phyloP scores from a whole-genome alignment of 2,113 vertebrate genomes.

The Regulus satrapa region DNA sequence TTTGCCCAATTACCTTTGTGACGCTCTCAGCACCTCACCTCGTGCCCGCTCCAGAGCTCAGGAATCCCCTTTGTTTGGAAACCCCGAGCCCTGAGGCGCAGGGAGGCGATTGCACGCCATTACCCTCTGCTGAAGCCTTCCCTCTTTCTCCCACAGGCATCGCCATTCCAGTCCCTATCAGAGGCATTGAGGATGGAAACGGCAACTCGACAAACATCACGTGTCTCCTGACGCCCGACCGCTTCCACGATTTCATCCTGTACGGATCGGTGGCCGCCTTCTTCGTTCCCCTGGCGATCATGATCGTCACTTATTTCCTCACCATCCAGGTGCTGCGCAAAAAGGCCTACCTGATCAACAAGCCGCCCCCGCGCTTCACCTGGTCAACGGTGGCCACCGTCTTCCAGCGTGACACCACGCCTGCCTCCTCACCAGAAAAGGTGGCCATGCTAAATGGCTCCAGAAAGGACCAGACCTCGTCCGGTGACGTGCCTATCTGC shows the following conservation, averaged over 20 bases:
- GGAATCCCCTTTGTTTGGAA: not conserved
- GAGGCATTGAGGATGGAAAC: slow-evolving; percentile 77
- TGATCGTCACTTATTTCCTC: slow-evolving; percentile 94
- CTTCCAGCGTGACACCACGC: slow-evolving; percentile 79
- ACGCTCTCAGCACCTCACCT: not conserved
- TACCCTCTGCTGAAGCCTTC: not conserved
- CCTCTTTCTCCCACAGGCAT: slow-evolving; percentile 80
- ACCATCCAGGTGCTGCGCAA: slow-evolving; percentile 88
- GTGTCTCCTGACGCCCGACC: slow-evolving; percentile 80
- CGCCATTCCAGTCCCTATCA: slow-evolving; percentile 91
- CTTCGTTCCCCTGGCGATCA: slow-evolving; percentile 91
- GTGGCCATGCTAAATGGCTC: slow-evolving; percentile 74
- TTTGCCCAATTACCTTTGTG: not conserved
- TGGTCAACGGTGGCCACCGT: slow-evolving; percentile 82
- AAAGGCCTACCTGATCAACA: slow-evolving; percentile 89
- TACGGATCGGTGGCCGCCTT: slow-evolving; percentile 91
- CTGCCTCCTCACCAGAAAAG: slow-evolving; percentile 76
- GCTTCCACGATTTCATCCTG: slow-evolving; percentile 88
- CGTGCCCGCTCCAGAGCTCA: not conserved
- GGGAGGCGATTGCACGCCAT: not conserved
- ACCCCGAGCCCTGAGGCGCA: not conserved
- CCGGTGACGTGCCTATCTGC: slow-evolving; percentile 70
- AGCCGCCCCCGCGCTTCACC: slow-evolving; percentile 77
- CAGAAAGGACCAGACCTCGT: slow-evolving; percentile 65
- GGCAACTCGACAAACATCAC: slow-evolving; percentile 75